Evolutionary conservation across 2,888 invertebrate species (phyloP), one percentile per base, ranked within the genome.

Genomic region (Chouioia cunea): DNA sequence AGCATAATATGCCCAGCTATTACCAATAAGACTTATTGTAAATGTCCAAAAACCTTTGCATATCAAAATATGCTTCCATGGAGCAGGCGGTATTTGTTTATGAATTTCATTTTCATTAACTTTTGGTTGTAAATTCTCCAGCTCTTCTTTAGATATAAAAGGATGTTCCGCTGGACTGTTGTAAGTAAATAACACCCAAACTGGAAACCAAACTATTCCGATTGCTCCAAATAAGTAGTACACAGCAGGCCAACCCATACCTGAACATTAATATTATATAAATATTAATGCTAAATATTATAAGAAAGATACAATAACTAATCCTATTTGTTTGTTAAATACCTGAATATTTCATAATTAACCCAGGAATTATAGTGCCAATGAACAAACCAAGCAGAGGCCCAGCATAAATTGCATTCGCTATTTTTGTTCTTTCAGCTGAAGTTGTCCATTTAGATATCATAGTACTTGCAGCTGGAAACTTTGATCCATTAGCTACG

Each of bases 401-500:
- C 14, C 20, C 56, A 23, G 22, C 27, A 14, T 18, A 56, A n/a
- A 23, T 22, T 16, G n/a, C 22, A n/a, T 18, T 22, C 90, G 88
- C 1, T 89, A 89, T 20, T 89, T 89, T 67, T 93, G 93, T 36
- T 36, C 36, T 36, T 36, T 36, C 36, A 6, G 36, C 2, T 36
- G 36, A 12, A 36, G 36, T 36, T 0, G 92, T 91, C 93, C 93
- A 94, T 78, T 91, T 88, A 0, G 93, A 91, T n/a, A 94, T 85
- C 79, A 94, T 86, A 0, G 92, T 91, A 80, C 92, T 93, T 77
- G 96, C 86, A 0, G 95, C 94, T 4, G 92, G 93, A 83, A 91
- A 93, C 0, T 93, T 93, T 15, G 92, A 91, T 58, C 93, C 93
- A 90, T 94, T 93, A 74, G 93, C 93, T 16, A 94, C 87, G 54